Evolutionary conservation across 2,888 invertebrate genomes (phyloP), one percentile per base, ranked within the genome.

Genomic region (Pollenia angustigena): DNA sequence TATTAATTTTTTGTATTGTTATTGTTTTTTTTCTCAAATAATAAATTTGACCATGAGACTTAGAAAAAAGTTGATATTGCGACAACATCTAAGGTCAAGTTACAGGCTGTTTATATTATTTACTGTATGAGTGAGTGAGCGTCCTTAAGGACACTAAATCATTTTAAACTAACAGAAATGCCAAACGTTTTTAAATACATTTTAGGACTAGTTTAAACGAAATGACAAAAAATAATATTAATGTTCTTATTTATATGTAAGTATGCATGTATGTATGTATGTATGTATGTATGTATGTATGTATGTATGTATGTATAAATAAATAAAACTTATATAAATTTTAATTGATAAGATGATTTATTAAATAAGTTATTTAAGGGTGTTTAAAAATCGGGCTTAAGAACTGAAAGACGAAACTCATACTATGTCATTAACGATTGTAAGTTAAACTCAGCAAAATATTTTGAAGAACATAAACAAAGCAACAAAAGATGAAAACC

Each of bases 21-120:
- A 32, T 32, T 32, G 4, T 32, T 32, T 32, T 32, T 32, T 32
- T 32, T 32, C 3, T 23, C 23, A 64, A 18, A 23, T 18, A 68
- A 68, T 56, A 40, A 72, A 40, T 72, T 32, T 81, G 64, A 48
- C 72, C 72, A 40, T 81, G 64, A 72, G 18, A 64, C 71, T 44
- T 16, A 40, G 14, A 44, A 71, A n/a, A 54, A 14, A 54, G 1
- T 50, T 48, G 14, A 18, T 18, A 69, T 50, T 6, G 14, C 54
- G 23, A 11, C 10, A 52, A 46, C 44, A 23, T n/a, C 10, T 18
- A 60, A 64, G 81, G 64, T 74, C 81, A 81, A 50, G 56, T 81
- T 54, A 14, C 18, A 62, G 62, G 12, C 40, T 44, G 4, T 9
- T 62, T 42, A n/a, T 18, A 18, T 50, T 62, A 40, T 42, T 40